Base-by-base conservation (phyloP, 2,888 invertebrate genomes). In the Timema podura region DNA sequence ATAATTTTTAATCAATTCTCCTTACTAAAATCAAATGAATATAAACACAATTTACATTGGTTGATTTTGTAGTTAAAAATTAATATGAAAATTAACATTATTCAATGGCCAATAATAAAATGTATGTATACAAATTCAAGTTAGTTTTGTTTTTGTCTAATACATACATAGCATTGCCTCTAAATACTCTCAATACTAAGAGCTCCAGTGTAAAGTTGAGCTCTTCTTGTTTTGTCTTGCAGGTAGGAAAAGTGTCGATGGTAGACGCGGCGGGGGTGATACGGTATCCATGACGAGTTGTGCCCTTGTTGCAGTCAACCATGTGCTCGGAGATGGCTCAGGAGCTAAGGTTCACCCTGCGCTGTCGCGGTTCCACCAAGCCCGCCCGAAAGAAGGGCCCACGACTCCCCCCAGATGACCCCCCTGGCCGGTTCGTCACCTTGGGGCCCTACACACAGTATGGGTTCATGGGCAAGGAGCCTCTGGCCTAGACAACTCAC, bases 301-400 rank as follows among this genome's bases (percentile, higher is more conserved):
- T 61, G 16, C 8, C 48, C 51, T 70, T 73, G 70, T 78, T 81
- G 73, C 84, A 91, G 90, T 87, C 87, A 73, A 88, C 90, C 70
- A 84, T 90, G 76, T 89, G 89, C 81, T 86, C 88, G 76, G 90
- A 90, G 83, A 89, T 91, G 89, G 87, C 88, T 73, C 86, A 87
- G 72, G 91, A 91, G 81, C 83, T 90, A 75, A 86, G 88, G 75
- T 88, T 88, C 76, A 89, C 89, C 73, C 80, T 91, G 77, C 87
- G 88, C 79, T 89, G 89, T 77, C 86, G 86, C 73, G 85, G 87
- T 71, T 83, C 86, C 64, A 83, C 84, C 9, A 87, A 86, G 70
- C 85, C 86, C 7, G 78, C 80, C 67, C 77, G 78, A 72, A 81
- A 79, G 76, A 80, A 78, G 76, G 74, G 76, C 70, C 75, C 73